A percentile compares a stretch with the other conserved stretches of the same genome.
Conservation (phyloP, 2,888 invertebrate genomes). For the Priocnemis perturbator region DNA sequence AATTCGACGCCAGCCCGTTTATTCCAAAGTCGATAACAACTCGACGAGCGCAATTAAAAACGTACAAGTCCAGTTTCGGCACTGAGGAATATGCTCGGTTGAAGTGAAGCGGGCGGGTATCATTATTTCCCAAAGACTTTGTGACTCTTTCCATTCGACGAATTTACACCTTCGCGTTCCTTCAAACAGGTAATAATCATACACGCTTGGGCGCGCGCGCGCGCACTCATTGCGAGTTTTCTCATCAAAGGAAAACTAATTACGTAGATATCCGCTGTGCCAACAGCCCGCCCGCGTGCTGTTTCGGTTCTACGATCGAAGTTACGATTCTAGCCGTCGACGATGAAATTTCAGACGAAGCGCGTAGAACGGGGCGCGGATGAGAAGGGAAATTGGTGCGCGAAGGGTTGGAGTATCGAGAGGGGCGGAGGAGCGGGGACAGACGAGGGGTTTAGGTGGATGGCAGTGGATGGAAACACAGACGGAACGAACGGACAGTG, state of each 20-base stretch:
- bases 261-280: slow-evolving; percentile 45
- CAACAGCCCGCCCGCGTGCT: not conserved
- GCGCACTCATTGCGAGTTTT: slow-evolving; percentile 34
- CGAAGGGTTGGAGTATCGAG: not conserved
- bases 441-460: not conserved
- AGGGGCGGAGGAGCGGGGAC: not conserved
- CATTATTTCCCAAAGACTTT: too few relatives aligned
- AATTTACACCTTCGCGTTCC: too few relatives aligned
- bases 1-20: too few relatives aligned
- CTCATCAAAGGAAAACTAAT: slow-evolving; percentile 56
- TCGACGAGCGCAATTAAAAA: too few relatives aligned
- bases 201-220: too few relatives aligned
- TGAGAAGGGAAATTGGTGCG: slow-evolving; percentile 12
- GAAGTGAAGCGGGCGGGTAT: too few relatives aligned
- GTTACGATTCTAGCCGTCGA: slow-evolving; percentile 50
- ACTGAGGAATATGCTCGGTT: too few relatives aligned
- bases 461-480: slow-evolving; percentile 8
- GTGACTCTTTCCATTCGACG: too few relatives aligned
- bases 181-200: too few relatives aligned
- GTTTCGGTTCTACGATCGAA: slow-evolving; percentile 34
- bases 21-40: too few relatives aligned
- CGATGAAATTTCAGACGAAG: slow-evolving; percentile 52
- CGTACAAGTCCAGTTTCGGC: too few relatives aligned
- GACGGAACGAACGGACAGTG: slow-evolving; percentile 46
- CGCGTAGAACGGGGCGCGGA: slow-evolving; percentile 4